These are phyloP conservation scores for Acronicta leporina DNA, from an alignment of 2,888 invertebrate genomes.

Conservation along the genomic window DNA sequence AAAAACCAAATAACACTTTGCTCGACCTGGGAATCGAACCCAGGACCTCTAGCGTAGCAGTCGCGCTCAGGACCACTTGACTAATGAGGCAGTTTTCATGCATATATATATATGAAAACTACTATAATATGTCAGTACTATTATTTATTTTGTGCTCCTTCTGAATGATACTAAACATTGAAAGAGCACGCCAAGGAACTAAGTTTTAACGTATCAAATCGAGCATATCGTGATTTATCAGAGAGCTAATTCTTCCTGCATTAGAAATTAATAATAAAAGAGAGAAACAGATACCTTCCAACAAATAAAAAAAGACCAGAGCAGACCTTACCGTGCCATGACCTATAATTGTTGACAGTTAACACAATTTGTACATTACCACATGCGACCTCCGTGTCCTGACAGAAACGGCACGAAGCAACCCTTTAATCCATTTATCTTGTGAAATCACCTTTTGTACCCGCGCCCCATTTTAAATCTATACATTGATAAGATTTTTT, in stretches of 20 bases:
- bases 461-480: constrained; percentile 64
- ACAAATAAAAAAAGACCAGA: constrained; percentile 21
- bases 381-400: constrained; percentile 60
- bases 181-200: too few species aligned
- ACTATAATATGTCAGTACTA: too few species aligned
- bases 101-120: too few species aligned
- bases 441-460: constrained; percentile 68
- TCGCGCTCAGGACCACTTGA: too few species aligned
- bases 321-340: constrained; percentile 2
- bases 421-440: constrained; percentile 78
- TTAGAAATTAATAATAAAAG: constrained; percentile 28
- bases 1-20: too few species aligned
- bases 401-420: constrained; percentile 59
- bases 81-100: too few species aligned
- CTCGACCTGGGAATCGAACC: too few species aligned
- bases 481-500: constrained; percentile 55
- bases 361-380: constrained; percentile 80
- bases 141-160: too few species aligned
- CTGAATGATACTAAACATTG: too few species aligned
- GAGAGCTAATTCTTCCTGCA: constrained; percentile 22
- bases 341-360: constrained; percentile 64
- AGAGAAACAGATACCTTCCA: constrained; percentile 15
- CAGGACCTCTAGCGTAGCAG: too few species aligned
- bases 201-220: too few species aligned
- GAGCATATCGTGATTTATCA: too few species aligned